Conservation (phyloP, 2,797 vertebrate genomes). For the Merluccius polli region DNA sequence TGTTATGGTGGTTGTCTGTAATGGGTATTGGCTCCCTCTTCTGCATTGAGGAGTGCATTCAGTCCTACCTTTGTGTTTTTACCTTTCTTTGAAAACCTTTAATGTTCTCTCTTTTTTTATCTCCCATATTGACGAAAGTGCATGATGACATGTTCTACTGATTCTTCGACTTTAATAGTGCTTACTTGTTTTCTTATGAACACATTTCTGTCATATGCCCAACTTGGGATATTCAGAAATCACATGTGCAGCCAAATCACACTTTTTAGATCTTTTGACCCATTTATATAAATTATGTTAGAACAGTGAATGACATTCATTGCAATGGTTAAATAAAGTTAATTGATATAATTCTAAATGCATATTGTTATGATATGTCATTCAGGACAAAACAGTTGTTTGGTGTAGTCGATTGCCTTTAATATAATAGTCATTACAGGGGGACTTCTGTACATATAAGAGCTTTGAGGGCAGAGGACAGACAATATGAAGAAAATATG, state of each 20-base stretch:
- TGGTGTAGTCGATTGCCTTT: conserved; percentile 68
- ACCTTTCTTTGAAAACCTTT: too few species aligned
- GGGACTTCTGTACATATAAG: conserved; percentile 57
- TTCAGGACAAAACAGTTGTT: conserved; percentile 19
- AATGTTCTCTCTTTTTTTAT: too few species aligned
- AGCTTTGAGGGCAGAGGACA: conserved; percentile 47
- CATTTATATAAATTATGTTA: not conserved
- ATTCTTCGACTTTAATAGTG: not conserved
- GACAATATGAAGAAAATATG: conserved; percentile 55
- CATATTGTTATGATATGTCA: not conserved
- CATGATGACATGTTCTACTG: too few species aligned
- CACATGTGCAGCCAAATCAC: not conserved
- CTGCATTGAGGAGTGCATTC: not conserved
- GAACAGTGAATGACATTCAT: not conserved
- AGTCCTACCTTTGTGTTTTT: not conserved
- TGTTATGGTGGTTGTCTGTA: too few species aligned
- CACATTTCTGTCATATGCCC: not conserved
- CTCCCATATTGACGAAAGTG: too few species aligned
- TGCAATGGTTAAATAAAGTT: not conserved
- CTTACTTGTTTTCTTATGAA: not conserved
- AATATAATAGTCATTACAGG: conserved; percentile 65
- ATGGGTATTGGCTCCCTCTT: too few species aligned
- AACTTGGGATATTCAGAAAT: not conserved
- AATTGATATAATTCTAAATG: not conserved
- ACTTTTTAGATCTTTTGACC: not conserved